Evolutionary conservation across 2,888 invertebrate genomes (phyloP).

Genomic region (Xestia rhomboidea): DNA sequence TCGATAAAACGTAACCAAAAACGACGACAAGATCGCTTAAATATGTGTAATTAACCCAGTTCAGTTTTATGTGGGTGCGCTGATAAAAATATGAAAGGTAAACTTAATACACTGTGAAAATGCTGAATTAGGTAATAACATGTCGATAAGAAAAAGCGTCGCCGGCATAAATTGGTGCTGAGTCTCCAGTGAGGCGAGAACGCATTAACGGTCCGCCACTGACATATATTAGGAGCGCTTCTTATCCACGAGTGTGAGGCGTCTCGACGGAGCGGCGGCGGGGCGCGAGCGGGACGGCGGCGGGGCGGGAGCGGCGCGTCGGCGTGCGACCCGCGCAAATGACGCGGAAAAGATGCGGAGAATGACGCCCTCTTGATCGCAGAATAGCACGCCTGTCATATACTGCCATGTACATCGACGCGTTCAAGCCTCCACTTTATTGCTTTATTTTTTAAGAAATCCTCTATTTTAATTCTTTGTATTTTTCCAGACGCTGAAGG

Average conservation of each 20-base stretch:
- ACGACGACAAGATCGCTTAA: conserved; percentile 30
- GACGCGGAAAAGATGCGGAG: conserved; percentile 85
- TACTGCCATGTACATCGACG: conserved; percentile 59
- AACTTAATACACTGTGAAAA: conserved; percentile 83
- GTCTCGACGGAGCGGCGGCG: conserved; percentile 40
- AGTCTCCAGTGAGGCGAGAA: conserved; percentile 82
- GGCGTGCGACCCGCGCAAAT: conserved; percentile 80
- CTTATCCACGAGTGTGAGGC: conserved; percentile 72
- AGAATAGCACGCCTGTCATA: conserved; percentile 73
- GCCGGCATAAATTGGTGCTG: conserved; percentile 84
- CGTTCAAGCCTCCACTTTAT: conserved; percentile 47
- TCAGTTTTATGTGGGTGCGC: conserved; percentile 55
- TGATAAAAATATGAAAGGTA: conserved; percentile 76
- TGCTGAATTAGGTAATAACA: conserved; percentile 84
- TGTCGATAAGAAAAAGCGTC: conserved; percentile 84
- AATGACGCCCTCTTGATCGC: conserved; percentile 82
- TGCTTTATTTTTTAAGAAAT: conserved; percentile 60
- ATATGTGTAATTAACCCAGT: conserved; percentile 61
- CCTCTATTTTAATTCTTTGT: conserved; percentile 45
- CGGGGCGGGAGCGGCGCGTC: conserved; percentile 57
- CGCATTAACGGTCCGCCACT: conserved; percentile 80
- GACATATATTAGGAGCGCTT: conserved; percentile 75
- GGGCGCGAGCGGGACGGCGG: conserved; percentile 45
- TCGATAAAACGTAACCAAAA: conserved; percentile 28
- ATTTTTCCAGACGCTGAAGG: conserved; percentile 46